phyloP scores from a whole-genome alignment of 2,888 invertebrate species.

The Metalampra italica region DNA sequence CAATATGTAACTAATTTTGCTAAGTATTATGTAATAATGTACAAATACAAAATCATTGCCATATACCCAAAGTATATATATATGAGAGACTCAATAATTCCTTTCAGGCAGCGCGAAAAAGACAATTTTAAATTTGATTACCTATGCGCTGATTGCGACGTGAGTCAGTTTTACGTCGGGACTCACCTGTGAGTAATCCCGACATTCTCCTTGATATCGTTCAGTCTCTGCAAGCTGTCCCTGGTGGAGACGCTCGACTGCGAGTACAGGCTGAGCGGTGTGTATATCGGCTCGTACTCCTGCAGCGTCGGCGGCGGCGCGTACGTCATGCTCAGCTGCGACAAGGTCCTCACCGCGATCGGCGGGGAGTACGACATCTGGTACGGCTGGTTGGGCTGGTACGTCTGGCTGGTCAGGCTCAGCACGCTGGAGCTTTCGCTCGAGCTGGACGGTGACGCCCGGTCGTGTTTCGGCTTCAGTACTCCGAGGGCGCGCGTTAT shows the following conservation, averaged over 20 bases:
- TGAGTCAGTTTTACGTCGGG: no score
- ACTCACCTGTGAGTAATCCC: conserved; percentile 63
- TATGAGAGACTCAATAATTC: no score
- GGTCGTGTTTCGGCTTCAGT: conserved; percentile 79
- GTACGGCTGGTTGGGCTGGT: conserved; percentile 65
- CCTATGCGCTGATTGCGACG: neutral
- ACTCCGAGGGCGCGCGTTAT: conserved; percentile 86
- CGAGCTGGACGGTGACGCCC: conserved; percentile 83
- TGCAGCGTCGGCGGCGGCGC: conserved; percentile 79
- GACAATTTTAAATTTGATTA: no score
- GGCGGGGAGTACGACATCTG: conserved; percentile 72
- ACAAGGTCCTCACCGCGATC: conserved; percentile 76
- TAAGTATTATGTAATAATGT: no score
- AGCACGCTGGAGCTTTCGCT: conserved; percentile 80
- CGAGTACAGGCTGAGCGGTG: conserved; percentile 66
- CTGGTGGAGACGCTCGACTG: conserved; percentile 69
- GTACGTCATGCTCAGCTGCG: conserved; percentile 79
- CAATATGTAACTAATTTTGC: no score
- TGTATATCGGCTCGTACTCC: conserved; percentile 72
- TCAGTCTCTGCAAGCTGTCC: conserved; percentile 68
- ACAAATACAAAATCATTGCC: no score
- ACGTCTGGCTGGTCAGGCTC: conserved; percentile 63
- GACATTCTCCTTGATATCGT: conserved; percentile 61
- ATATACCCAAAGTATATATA: no score
- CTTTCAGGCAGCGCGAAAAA: no score